A percentile compares a stretch with the other conserved stretches of the same genome.
Evolutionary conservation across 2,113 vertebrate genomes (phyloP).

Genomic region (Vulpes vulpes): DNA sequence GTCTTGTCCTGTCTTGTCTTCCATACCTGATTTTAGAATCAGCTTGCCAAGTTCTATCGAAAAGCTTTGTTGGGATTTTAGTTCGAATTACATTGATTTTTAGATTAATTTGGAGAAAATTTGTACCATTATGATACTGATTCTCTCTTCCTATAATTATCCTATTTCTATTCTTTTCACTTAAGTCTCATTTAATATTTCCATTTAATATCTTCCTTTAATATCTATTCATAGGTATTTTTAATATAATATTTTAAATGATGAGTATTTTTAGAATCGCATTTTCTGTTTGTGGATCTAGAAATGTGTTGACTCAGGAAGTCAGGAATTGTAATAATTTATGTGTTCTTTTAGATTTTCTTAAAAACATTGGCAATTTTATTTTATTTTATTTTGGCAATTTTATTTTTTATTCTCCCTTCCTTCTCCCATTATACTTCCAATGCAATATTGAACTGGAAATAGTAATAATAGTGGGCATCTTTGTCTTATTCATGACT

Average conservation of each 20-base stretch:
- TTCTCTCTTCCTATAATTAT: background rate
- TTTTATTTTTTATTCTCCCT: background rate
- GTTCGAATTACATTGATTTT: background rate
- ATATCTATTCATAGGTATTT: background rate
- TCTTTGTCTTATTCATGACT: background rate
- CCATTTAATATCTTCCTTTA: background rate
- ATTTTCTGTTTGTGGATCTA: slow-evolving; percentile 32
- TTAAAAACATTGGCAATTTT: slow-evolving; percentile 27
- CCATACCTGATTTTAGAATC: background rate
- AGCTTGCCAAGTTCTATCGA: background rate
- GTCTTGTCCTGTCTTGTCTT: background rate
- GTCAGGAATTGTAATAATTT: background rate
- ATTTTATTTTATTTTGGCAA: background rate
- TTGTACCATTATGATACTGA: background rate
- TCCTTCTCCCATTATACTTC: background rate
- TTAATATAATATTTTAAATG: background rate
- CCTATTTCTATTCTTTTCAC: background rate
- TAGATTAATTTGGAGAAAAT: slow-evolving; percentile 5
- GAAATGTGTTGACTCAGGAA: background rate
- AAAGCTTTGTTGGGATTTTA: background rate
- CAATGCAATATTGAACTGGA: background rate
- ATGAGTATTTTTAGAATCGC: slow-evolving; percentile 15
- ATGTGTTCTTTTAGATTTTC: slow-evolving; percentile 14
- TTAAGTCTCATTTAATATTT: background rate
- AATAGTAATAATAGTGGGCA: background rate